Base-by-base conservation (phyloP, 2,113 vertebrate species). In the Rhombomys opimus region DNA sequence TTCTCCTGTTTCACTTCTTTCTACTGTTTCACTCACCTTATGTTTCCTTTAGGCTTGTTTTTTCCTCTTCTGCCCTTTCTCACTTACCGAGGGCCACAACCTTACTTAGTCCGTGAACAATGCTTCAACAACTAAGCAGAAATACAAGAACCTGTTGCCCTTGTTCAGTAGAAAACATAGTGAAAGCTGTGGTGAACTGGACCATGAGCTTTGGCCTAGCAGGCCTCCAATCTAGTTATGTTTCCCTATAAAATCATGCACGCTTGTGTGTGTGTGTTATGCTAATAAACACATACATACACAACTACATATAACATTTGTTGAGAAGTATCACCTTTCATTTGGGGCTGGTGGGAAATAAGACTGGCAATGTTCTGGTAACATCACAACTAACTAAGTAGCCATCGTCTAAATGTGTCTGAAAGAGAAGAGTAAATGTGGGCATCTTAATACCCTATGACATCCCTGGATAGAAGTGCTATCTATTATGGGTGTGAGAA, bases 291-390 rank as follows among this genome's bases (percentile, higher is more conserved):
- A 35, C n/a, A 4, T 87, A 87, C 27, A 32, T 65, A 65, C 35
- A n/a, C 68, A 70, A 17, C 17, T 38, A 72, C 35, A 20, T 35
- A 70, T 93, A 95, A 89, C 23, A 41, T 68, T 93, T 86, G 81
- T 85, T 38, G 30, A 93, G 59, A 97, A 90, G 87, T 15, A 57
- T 90, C 46, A 75, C 30, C 91, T 35, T 93, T 89, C 82, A 85
- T 85, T 89, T 94, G 38, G 90, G 68, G 13, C 30, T 38, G 38
- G 32, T 35, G 5, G 61, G 54, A 82, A 57, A 27, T 87, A 87
- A 93, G 50, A 75, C 38, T 81, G 90, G 61, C 30, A 94, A 77
- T 78, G 67, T 20, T 86, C 59, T 77, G 25, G 65, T 41, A 73
- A 15, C 61, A 41, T 67, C 59, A 46, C 54, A 89, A 82, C 68